Conservation (phyloP, 2,888 invertebrate genomes). For the Beris morrisii region DNA sequence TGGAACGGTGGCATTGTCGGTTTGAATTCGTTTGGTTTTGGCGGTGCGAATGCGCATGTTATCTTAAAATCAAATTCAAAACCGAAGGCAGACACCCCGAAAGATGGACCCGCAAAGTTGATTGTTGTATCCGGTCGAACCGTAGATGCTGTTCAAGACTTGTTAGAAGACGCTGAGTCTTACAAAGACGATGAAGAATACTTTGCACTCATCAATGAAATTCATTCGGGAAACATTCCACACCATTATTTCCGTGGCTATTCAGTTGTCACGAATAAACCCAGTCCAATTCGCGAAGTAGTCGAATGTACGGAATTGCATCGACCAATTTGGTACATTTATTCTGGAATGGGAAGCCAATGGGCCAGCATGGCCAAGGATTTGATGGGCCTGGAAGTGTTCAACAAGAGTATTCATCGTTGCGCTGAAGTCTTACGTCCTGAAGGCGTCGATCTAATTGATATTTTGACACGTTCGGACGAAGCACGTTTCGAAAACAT, state of each 20-base stretch:
- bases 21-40: slow-evolving; percentile 97
- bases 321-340: slow-evolving; percentile 91
- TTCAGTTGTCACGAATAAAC: slow-evolving; percentile 66
- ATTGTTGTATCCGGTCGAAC: slow-evolving; percentile 84
- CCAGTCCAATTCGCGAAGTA: slow-evolving; percentile 58
- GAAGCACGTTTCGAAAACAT: slow-evolving; percentile 82
- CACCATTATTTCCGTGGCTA: slow-evolving; percentile 85
- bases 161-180: slow-evolving; percentile 66
- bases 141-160: slow-evolving; percentile 69
- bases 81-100: slow-evolving; percentile 63
- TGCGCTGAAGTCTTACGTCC: slow-evolving; percentile 76
- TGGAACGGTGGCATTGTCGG: slow-evolving; percentile 93
- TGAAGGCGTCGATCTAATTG: slow-evolving; percentile 78
- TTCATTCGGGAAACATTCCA: slow-evolving; percentile 69
- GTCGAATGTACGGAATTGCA: slow-evolving; percentile 60
- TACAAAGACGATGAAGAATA: slow-evolving; percentile 72
- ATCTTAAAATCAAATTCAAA: slow-evolving; percentile 79
- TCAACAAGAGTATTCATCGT: slow-evolving; percentile 75
- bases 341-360: slow-evolving; percentile 98
- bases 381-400: slow-evolving; percentile 79
- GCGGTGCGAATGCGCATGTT: slow-evolving; percentile 94
- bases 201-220: slow-evolving; percentile 73
- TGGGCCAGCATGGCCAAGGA: slow-evolving; percentile 95
- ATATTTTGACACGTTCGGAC: slow-evolving; percentile 74
- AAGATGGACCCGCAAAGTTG: slow-evolving; percentile 66